Percentiles rank a stretch among this genome's conserved stretches.
Evolutionary conservation across 2,113 vertebrate genomes (phyloP).

Genomic region (Nanger granti): DNA sequence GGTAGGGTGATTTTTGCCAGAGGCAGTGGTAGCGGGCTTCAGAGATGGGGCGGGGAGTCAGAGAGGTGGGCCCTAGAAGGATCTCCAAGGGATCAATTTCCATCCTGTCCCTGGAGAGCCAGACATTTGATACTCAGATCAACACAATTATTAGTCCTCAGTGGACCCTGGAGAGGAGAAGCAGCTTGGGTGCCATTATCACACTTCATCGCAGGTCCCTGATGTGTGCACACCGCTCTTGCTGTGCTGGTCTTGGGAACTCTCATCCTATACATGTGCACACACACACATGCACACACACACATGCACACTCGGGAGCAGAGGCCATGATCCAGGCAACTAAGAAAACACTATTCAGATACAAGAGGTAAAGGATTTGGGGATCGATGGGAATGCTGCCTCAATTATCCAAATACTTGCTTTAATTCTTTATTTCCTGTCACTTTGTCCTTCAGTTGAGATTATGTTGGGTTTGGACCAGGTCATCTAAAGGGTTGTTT

Average conservation of each 20-base stretch:
- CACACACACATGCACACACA: background rate
- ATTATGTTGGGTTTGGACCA: background rate
- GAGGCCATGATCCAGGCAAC: background rate
- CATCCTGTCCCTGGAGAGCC: background rate
- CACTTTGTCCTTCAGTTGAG: background rate
- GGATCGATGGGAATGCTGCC: background rate
- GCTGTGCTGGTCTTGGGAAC: background rate
- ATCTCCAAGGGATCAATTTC: background rate
- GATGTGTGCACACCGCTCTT: background rate
- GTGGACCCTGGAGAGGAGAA: background rate
- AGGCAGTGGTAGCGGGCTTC: background rate
- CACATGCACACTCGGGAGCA: no score
- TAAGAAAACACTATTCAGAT: background rate
- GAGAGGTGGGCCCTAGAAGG: background rate
- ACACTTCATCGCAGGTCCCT: no score
- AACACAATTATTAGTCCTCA: background rate
- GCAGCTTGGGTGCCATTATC: fast-evolving
- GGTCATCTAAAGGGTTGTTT: background rate
- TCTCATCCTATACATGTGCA: background rate
- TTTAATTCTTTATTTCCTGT: background rate
- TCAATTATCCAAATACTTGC: no score
- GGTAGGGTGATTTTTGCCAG: background rate
- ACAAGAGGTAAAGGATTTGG: background rate
- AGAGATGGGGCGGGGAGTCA: background rate
- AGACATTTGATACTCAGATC: background rate